Evolutionary conservation across 2,888 invertebrate genomes (phyloP), one percentile per base, ranked within the genome.

Genomic region (Netelia virgata): DNA sequence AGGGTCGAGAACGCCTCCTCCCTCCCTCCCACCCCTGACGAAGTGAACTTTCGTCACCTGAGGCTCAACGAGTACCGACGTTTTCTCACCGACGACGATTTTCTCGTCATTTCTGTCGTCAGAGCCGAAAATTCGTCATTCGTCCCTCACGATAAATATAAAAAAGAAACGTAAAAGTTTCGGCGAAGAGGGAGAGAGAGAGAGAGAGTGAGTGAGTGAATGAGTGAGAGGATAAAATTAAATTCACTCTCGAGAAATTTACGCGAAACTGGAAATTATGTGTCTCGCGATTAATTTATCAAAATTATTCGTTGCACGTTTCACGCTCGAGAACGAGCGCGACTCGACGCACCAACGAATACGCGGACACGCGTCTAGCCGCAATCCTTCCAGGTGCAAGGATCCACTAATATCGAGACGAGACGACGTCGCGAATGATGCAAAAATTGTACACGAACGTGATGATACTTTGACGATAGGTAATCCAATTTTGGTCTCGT

Each of bases 341-440:
- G 64, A 70, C 43, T 9, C 47, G 14, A 20, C 79, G 69, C 61
- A 64, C 69, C 47, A 79, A 41, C 85, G 80, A 57, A 28, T 57
- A 59, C 43, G n/a, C 43, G 87, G 85, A 64, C n/a, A 10, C 61
- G 66, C 83, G 78, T 86, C 89, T 92, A 93, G 88, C 93, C 93
- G 90, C 93, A 93, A 89, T 93, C 93, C 90, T 93, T 93, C 93
- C 93, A 93, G 86, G 91, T 87, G 87, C 89, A 90, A 82, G 90
- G 87, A 85, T 86, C 84, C 82, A 86, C 80, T 74, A 80, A 86
- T 74, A 82, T 86, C 61, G 86, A 73, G 63, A 84, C 43, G 55
- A 73, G 57, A 47, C 77, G 75, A 69, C 36, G 50, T 81, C 53
- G 74, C 82, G 50, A 76, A 81, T 72, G 82, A 86, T 84, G 86